phyloP scores from a whole-genome alignment of 2,113 vertebrate species.

The Lophius piscatorius region DNA sequence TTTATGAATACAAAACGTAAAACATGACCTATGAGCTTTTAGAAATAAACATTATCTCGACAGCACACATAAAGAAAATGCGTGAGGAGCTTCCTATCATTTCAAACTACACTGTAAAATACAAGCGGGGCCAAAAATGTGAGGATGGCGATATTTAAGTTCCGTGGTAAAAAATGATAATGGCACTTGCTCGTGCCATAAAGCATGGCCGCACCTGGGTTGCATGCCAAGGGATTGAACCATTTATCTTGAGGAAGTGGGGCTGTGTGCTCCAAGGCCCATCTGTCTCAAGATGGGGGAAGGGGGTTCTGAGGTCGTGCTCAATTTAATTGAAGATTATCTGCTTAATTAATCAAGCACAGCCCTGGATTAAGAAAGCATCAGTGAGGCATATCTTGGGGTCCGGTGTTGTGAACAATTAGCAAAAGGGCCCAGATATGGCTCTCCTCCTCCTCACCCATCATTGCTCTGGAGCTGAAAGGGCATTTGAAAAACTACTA shows the following conservation, averaged over 20 bases:
- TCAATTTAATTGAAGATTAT: constrained; percentile 83
- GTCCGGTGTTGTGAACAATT: constrained; percentile 72
- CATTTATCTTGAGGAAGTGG: constrained; percentile 69
- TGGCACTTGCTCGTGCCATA: constrained; percentile 39
- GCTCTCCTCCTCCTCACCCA: constrained; percentile 36
- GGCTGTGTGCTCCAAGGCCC: constrained; percentile 49
- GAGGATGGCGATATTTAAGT: constrained; percentile 13
- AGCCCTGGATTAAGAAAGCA: constrained; percentile 74
- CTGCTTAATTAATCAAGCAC: constrained; percentile 83
- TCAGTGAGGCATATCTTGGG: constrained; percentile 70
- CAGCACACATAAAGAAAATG: not conserved
- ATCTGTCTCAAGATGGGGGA: constrained; percentile 66
- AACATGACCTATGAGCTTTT: too few species aligned
- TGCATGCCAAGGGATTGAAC: constrained; percentile 45
- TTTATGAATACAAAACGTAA: too few species aligned
- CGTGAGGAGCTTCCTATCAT: not conserved
- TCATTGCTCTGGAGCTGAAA: constrained; percentile 42
- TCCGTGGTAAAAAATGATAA: constrained; percentile 38
- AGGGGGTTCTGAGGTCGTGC: constrained; percentile 63
- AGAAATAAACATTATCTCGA: too few species aligned
- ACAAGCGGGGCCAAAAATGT: constrained; percentile 29
- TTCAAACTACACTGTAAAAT: not conserved
- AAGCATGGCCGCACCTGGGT: constrained; percentile 41
- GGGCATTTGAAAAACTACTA: constrained; percentile 32
- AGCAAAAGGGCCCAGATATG: constrained; percentile 66